A percentile compares a stretch with the other conserved stretches of the same genome.
Conservation (phyloP, 1,140 invertebrate genomes). For the Oedothorax gibbosus region DNA sequence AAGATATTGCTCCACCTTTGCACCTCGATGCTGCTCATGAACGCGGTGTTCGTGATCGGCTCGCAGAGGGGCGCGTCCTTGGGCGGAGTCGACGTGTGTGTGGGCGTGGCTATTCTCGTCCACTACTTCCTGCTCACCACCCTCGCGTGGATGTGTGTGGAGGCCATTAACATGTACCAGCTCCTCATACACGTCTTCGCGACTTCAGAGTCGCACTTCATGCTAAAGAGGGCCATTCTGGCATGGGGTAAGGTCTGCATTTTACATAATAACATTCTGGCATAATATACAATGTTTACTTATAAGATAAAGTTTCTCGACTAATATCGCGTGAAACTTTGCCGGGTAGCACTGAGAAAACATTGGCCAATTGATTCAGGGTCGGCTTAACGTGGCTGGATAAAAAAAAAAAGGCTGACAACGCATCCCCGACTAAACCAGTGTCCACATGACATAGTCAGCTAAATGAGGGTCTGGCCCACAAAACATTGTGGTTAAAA, state of each 20-base stretch:
- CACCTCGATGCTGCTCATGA: slow-evolving; percentile 71
- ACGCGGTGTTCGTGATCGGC: slow-evolving; percentile 69
- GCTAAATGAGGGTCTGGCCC: too few species aligned
- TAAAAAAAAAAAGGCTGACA: too few species aligned
- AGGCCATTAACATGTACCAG: slow-evolving; percentile 73
- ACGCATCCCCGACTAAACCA: too few species aligned
- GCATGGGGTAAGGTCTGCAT: slow-evolving; percentile 73
- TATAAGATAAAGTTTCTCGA: too few species aligned
- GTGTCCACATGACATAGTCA: too few species aligned
- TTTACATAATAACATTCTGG: too few species aligned
- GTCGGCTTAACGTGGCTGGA: too few species aligned
- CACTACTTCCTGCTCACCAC: slow-evolving; percentile 72
- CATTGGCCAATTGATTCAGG: too few species aligned
- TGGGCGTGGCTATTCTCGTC: slow-evolving; percentile 67
- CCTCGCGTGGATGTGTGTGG: slow-evolving; percentile 73
- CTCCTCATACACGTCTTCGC: slow-evolving; percentile 73
- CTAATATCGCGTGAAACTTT: too few species aligned
- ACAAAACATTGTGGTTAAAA: too few species aligned
- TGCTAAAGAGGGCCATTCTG: slow-evolving; percentile 71
- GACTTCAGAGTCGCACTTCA: slow-evolving; percentile 70
- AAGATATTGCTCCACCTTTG: slow-evolving; percentile 73
- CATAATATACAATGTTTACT: too few species aligned
- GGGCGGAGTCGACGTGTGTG: slow-evolving; percentile 65
- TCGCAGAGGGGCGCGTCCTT: slow-evolving; percentile 44
- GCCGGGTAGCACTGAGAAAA: too few species aligned